phyloP scores from a whole-genome alignment of 2,888 invertebrate species.

The Hybos culiciformis region DNA sequence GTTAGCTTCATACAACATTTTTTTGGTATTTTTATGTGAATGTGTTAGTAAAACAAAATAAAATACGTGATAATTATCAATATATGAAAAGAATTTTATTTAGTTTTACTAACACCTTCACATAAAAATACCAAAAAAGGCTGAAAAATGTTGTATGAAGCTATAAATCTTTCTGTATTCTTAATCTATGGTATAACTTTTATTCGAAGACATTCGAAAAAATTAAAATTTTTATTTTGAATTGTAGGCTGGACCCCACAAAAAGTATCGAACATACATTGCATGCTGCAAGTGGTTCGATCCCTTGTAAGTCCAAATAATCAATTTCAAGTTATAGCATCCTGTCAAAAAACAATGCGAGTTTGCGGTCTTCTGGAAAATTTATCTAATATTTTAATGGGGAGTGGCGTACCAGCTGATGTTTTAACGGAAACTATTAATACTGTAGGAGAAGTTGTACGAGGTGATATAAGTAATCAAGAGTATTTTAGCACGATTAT shows the following conservation, averaged over 20 bases:
- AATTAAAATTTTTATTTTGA: conserved; percentile 50
- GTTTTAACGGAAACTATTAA: conserved; percentile 92
- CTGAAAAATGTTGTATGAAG: too few species aligned
- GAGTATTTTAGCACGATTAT: conserved; percentile 78
- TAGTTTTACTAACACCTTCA: too few species aligned
- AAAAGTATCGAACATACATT: conserved; percentile 87
- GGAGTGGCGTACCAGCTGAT: conserved; percentile 91
- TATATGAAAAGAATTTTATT: too few species aligned
- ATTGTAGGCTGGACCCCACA: conserved; percentile 96
- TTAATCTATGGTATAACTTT: too few species aligned
- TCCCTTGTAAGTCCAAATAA: conserved; percentile 90
- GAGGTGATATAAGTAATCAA: conserved; percentile 78
- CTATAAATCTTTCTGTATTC: too few species aligned
- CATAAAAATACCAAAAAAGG: too few species aligned
- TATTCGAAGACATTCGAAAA: too few species aligned
- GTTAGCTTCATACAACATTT: too few species aligned
- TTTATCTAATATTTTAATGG: conserved; percentile 84
- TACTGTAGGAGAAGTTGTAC: conserved; percentile 84
- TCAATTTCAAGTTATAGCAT: conserved; percentile 62
- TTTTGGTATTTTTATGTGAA: too few species aligned
- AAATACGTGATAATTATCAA: too few species aligned
- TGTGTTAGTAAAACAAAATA: too few species aligned
- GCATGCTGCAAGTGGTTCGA: conserved; percentile 78
- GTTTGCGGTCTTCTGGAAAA: conserved; percentile 67
- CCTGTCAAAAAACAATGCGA: conserved; percentile 83